Conservation (phyloP, 1,140 invertebrate species). For the Hycleus phaleratus region DNA sequence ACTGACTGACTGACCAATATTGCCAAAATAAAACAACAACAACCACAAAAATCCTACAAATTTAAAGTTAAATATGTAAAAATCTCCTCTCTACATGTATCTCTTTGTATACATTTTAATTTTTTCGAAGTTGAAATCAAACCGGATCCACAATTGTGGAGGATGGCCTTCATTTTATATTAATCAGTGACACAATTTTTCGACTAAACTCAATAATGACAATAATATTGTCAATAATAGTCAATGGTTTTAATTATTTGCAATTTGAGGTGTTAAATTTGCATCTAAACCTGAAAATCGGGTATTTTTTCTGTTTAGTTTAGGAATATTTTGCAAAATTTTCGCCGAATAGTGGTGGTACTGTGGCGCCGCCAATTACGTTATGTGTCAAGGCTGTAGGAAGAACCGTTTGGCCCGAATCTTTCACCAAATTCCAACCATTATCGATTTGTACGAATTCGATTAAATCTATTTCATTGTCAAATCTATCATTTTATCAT, state of each 20-base stretch:
- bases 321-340: neutral
- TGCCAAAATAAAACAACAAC: too few species aligned
- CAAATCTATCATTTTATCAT: neutral
- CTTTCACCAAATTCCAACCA: neutral
- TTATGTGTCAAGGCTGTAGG: slow-evolving; percentile 25
- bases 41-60: too few species aligned
- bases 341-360: neutral
- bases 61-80: neutral
- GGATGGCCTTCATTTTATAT: slow-evolving; percentile 8
- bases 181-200: slow-evolving; percentile 6
- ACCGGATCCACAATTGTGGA: slow-evolving; percentile 5
- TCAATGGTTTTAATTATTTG: too few species aligned
- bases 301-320: neutral
- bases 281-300: neutral
- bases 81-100: neutral
- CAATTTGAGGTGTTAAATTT: too few species aligned
- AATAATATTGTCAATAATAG: too few species aligned
- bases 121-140: slow-evolving; percentile 10
- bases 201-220: too few species aligned
- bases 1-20: too few species aligned
- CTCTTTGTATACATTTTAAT: neutral
- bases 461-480: neutral
- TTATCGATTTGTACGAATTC: neutral
- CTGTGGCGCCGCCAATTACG: neutral
- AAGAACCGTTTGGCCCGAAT: slow-evolving; percentile 27